Percentiles rank a stretch among this genome's conserved stretches.
These are phyloP conservation scores for Ailuropoda melanoleuca DNA, from an alignment of 2,113 vertebrate species.

Conservation along the genomic window DNA sequence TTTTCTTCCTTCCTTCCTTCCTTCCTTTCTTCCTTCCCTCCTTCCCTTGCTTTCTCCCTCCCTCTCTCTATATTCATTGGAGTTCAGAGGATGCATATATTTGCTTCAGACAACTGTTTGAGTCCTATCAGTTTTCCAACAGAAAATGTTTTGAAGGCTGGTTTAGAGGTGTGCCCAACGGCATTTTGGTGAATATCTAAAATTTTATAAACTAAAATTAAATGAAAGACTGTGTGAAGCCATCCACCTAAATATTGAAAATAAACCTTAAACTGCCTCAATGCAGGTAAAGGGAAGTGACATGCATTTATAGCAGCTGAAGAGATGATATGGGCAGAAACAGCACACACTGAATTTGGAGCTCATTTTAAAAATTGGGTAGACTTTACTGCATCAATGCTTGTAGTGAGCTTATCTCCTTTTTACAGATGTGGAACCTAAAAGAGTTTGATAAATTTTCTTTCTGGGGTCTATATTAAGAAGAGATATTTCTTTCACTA, in stretches of 20 bases:
- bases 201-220: constrained; percentile 32
- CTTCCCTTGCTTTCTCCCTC: not conserved
- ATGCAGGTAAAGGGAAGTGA: not conserved
- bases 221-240: constrained; percentile 43
- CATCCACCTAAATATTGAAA: constrained; percentile 45
- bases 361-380: constrained; percentile 29
- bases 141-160: not conserved
- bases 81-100: not conserved
- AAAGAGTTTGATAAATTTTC: constrained; percentile 50
- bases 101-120: constrained; percentile 17
- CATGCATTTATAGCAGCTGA: not conserved
- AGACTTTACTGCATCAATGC: not conserved
- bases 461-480: constrained; percentile 26
- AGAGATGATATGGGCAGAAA: not conserved
- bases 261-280: constrained; percentile 26
- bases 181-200: not conserved
- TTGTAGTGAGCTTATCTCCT: constrained; percentile 21
- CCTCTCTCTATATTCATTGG: not conserved
- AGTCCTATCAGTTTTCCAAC: not conserved
- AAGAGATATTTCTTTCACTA: constrained; percentile 19
- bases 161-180: not conserved
- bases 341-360: not conserved
- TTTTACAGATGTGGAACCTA: not conserved
- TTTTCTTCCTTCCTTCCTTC: not conserved
- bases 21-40: not conserved